Evolutionary conservation across 1,140 invertebrate genomes (phyloP), one percentile per base, ranked within the genome.

Genomic region (Pseudomyrmex pallidus): DNA sequence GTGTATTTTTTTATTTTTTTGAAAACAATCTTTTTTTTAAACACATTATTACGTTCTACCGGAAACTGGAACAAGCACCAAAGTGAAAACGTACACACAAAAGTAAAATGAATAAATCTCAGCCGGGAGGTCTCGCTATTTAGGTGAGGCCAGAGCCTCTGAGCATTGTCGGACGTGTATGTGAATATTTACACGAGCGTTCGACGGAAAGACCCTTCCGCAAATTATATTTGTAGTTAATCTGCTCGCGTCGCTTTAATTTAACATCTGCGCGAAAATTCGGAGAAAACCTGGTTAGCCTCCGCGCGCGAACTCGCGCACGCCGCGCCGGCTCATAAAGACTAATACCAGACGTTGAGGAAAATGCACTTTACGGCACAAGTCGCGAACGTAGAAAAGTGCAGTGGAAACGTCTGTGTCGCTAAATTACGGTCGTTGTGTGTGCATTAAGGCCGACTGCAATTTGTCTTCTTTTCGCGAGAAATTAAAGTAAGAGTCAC

Each of bases 191-290:
- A 72, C 76, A 80, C 48, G 76, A 72, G 66, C 76, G 44, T 80
- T 80, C 76, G 66, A 80, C 54, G 44, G 66, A n/a, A 80, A 59
- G 66, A 80, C 52, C 61, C 56, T 35, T 35, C 50, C 22, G 66
- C 76, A 84, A 85, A 88, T 87, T 87, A 85, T 88, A 88, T 88
- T 87, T 88, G 87, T 76, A 88, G 87, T 88, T 88, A 85, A 88
- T 88, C 83, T 85, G 74, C 82, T 35, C 35, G 48, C 72, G 70
- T 78, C 74, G 56, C 76, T 83, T 87, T 88, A 87, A 87, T 88
- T 74, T 83, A 74, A 74, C 85, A 68, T 85, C 83, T 63, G 76
- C 44, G 57, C 44, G 57, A 85, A 35, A 88, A 88, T 88, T 87
- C 72, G 83, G 67, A 61, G 80, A 80, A 85, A 87, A 87, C 67